Conservation (phyloP, 2,113 vertebrate genomes). For the Edolisoma coerulescens region DNA sequence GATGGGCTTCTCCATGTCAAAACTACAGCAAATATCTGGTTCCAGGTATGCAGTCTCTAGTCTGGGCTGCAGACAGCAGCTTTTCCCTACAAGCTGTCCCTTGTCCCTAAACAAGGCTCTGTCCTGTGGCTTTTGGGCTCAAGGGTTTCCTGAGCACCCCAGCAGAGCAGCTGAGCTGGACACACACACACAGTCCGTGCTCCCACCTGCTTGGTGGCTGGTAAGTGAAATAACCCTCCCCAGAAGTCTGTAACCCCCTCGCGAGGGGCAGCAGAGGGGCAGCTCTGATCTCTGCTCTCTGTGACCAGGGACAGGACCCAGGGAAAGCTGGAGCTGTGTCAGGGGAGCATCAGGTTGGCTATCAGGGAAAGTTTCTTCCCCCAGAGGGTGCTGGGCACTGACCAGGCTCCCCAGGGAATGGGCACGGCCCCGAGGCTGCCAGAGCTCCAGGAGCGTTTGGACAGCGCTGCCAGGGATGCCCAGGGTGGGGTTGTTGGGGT, state of each 20-base stretch:
- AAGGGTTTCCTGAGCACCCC: background rate
- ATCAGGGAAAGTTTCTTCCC: background rate
- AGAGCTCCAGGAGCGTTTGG: background rate
- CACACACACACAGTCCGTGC: rapidly evolving
- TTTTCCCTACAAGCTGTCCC: background rate
- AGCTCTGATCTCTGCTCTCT: background rate
- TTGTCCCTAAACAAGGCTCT: background rate
- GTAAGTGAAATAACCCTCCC: background rate
- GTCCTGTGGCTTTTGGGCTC: background rate
- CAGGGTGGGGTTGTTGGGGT: background rate
- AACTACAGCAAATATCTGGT: rapidly evolving
- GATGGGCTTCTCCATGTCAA: background rate
- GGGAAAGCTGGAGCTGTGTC: background rate
- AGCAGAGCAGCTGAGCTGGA: background rate
- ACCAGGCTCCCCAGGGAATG: background rate
- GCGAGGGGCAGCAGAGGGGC: background rate
- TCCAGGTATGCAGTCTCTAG: background rate
- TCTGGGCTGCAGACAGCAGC: background rate
- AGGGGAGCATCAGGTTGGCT: rapidly evolving
- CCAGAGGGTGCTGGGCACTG: background rate
- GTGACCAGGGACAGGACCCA: background rate
- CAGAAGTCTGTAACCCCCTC: background rate
- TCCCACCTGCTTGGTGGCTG: background rate
- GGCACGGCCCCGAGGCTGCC: background rate
- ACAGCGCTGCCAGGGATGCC: background rate